These are phyloP conservation scores for Scaeva pyrastri DNA, from an alignment of 2,888 invertebrate species.

Conservation along the genomic window DNA sequence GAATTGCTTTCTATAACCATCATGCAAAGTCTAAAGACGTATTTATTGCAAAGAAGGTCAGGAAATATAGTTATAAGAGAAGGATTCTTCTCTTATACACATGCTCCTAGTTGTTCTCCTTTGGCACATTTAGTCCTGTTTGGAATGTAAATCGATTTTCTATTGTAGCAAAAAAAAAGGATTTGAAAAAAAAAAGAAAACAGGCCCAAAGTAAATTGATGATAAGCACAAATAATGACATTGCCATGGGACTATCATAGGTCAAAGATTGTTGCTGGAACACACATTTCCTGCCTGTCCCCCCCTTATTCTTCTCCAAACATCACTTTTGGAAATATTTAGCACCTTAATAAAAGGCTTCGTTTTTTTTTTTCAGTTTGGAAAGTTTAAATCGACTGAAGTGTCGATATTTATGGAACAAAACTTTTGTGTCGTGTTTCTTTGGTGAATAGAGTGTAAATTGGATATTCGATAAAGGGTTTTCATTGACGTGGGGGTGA, in stretches of 20 bases:
- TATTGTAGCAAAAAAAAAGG: background rate
- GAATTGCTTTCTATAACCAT: background rate
- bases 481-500: too few species aligned
- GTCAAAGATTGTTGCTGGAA: slow-evolving; percentile 15
- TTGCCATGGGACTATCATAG: slow-evolving; percentile 17
- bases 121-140: background rate
- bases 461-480: background rate
- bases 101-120: background rate
- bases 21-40: background rate
- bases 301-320: too few species aligned
- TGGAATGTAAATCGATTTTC: slow-evolving; percentile 31
- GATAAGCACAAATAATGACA: slow-evolving; percentile 14
- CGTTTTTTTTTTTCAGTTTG: too few species aligned
- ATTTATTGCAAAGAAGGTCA: background rate
- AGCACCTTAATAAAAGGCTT: background rate
- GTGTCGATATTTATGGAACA: background rate
- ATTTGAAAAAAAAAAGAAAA: background rate
- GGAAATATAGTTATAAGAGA: slow-evolving; percentile 9
- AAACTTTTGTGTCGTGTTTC: background rate
- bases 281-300: background rate
- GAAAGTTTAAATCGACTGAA: slow-evolving; percentile 7
- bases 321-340: background rate
- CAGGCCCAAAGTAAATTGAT: slow-evolving; percentile 10
- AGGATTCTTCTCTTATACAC: background rate
- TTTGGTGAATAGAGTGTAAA: background rate